Percentiles rank a stretch among this genome's conserved stretches.
Evolutionary conservation across 2,113 vertebrate genomes (phyloP).

Genomic region (Rallus limicola): DNA sequence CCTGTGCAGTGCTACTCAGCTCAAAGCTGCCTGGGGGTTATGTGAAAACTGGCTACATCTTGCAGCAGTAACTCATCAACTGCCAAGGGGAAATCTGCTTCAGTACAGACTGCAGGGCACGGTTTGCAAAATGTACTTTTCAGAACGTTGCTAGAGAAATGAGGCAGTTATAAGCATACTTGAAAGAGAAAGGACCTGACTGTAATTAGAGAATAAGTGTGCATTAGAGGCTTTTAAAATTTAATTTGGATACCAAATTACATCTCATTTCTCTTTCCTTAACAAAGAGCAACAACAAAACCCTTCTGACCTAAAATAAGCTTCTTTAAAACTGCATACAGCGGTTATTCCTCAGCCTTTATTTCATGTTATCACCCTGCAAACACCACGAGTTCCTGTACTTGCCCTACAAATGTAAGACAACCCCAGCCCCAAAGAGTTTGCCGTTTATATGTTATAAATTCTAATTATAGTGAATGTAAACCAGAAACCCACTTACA

Average conservation of each 20-base stretch:
- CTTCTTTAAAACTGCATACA: not conserved
- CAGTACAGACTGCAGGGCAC: not conserved
- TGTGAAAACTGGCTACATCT: not conserved
- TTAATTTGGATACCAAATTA: slow-evolving; percentile 28
- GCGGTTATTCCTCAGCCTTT: not conserved
- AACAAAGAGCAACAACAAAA: not conserved
- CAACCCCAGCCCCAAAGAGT: not conserved
- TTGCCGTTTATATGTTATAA: not conserved
- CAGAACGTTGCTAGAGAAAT: not conserved
- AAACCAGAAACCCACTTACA: slow-evolving; percentile 43
- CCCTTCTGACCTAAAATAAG: not conserved
- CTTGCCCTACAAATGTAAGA: not conserved
- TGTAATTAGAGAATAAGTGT: not conserved
- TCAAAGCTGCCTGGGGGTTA: not conserved
- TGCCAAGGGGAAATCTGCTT: not conserved
- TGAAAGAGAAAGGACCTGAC: slow-evolving; percentile 8
- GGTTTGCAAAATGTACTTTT: not conserved
- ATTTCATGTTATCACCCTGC: not conserved
- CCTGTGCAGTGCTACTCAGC: not conserved
- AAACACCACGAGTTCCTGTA: not conserved
- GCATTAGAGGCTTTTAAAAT: slow-evolving; percentile 31
- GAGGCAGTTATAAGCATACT: not conserved
- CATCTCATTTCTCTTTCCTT: not conserved
- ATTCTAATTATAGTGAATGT: slow-evolving; percentile 37
- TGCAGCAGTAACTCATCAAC: not conserved